Evolutionary conservation across 2,888 invertebrate species (phyloP), one percentile per base, ranked within the genome.

Genomic region (Ariolimax columbianus): DNA sequence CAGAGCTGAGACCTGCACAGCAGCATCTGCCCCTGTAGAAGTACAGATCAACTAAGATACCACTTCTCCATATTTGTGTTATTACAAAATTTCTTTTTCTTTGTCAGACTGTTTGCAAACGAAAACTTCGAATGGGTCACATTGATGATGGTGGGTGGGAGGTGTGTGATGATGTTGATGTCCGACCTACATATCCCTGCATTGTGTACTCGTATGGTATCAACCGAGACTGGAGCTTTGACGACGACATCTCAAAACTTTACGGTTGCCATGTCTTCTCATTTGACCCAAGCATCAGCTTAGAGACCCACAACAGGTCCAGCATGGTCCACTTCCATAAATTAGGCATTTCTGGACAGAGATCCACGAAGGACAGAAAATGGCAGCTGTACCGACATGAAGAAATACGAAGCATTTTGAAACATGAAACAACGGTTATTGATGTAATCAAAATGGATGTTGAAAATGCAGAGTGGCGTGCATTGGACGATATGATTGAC

Each of bases 191-290:
- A 0, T 36, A n/a, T 14, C 84, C 85, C 17, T 87, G 87, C 68
- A 77, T 87, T 43, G 82, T 87, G 55, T 87, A 86, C 59, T 87
- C 87, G 30, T 87, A 83, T 82, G 87, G 87, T 59, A 84, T 86
- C n/a, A 78, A 55, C 78, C 55, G 79, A 51, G 86, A 86, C 68
- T 86, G 68, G 43, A 63, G 72, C 14, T 86, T 86, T 68, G 86
- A 86, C 36, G 84, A 84, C 55, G 82, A 78, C 66, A 43, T 68
- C 3, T 73, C 82, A 26, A 63, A 30, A 55, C 19, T 79, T 0
- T 86, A 84, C 36, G 84, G 82, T 3, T 86, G 86, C 40, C 51
- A 85, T 33, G 84, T 86, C 33, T 84, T 26, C 47, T 77, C 86
- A 0, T 85, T 86, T 68, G 84, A 86, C 47, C 86, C 86, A 40